Percentiles rank a stretch among this genome's conserved stretches.
Evolutionary conservation across 2,113 vertebrate species (phyloP).

Genomic region (Colius striatus): DNA sequence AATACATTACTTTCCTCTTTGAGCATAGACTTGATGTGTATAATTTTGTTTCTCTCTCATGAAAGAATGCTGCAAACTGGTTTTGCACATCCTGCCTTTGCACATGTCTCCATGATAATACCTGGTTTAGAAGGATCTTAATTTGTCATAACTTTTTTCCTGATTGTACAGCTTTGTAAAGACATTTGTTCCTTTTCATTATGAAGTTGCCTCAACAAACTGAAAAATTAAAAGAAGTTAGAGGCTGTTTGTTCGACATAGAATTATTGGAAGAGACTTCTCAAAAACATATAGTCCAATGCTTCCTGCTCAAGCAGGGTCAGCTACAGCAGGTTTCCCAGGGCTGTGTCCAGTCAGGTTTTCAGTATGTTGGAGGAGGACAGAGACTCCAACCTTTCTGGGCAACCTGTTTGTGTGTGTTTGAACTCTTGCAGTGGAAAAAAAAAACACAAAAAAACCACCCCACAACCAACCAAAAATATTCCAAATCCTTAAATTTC

Average conservation of each 20-base stretch:
- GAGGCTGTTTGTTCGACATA: not conserved
- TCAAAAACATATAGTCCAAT: not conserved
- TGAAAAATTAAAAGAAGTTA: not conserved
- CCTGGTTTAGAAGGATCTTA: not conserved
- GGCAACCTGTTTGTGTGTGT: not conserved
- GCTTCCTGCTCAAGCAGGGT: not conserved
- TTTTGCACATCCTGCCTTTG: not conserved
- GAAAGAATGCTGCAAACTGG: not conserved
- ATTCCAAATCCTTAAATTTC: too few species aligned
- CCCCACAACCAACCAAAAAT: too few species aligned
- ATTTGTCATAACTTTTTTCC: not conserved
- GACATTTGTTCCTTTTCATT: not conserved
- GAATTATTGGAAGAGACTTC: not conserved
- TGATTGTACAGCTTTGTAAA: not conserved
- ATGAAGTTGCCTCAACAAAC: not conserved
- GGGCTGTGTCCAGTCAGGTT: not conserved
- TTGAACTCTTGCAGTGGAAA: not conserved
- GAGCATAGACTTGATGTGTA: not conserved
- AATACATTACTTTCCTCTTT: not conserved
- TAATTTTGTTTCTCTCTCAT: not conserved
- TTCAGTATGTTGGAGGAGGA: not conserved
- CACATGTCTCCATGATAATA: not conserved
- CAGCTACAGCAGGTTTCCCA: not conserved
- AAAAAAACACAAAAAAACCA: not conserved
- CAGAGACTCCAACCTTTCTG: not conserved